Evolutionary conservation across 2,113 vertebrate genomes (phyloP).

Genomic region (Colaptes auratus): DNA sequence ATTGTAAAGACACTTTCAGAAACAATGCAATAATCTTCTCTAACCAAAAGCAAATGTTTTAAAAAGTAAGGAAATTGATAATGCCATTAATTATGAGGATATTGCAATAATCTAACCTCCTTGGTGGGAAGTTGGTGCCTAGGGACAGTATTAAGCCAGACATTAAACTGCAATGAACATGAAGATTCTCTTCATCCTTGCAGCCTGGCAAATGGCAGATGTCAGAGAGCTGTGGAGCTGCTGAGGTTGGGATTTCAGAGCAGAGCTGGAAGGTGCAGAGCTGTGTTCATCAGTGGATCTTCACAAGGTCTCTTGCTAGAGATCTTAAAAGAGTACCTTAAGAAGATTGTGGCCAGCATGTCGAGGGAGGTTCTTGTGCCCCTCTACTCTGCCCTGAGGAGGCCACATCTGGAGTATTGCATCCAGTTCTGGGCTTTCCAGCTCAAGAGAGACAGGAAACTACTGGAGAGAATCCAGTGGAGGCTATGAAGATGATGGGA

Average conservation of each 20-base stretch:
- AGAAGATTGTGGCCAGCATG: too few species aligned
- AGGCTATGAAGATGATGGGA: too few species aligned
- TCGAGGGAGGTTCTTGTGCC: too few species aligned
- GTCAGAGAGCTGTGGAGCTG: not conserved
- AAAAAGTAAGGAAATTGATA: conserved; percentile 56
- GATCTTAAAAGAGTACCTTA: not conserved
- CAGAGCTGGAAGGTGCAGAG: not conserved
- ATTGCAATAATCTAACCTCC: conserved; percentile 49
- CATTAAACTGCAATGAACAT: conserved; percentile 40
- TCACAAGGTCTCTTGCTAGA: not conserved
- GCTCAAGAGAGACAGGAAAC: too few species aligned
- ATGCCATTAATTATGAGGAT: conserved; percentile 62
- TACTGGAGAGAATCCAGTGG: too few species aligned
- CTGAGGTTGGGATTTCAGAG: not conserved
- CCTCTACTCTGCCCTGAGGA: too few species aligned
- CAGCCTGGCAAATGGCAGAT: not conserved
- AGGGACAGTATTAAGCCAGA: conserved; percentile 56
- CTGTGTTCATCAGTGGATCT: not conserved
- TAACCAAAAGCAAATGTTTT: conserved; percentile 60
- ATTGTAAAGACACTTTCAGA: conserved; percentile 41
- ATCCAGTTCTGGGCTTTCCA: too few species aligned
- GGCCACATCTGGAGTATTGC: too few species aligned
- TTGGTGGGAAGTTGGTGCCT: conserved; percentile 46
- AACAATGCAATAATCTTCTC: conserved; percentile 2
- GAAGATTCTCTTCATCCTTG: conserved; percentile 28